Conservation (phyloP, 1,140 invertebrate genomes). For the Monochamus saltuarius region DNA sequence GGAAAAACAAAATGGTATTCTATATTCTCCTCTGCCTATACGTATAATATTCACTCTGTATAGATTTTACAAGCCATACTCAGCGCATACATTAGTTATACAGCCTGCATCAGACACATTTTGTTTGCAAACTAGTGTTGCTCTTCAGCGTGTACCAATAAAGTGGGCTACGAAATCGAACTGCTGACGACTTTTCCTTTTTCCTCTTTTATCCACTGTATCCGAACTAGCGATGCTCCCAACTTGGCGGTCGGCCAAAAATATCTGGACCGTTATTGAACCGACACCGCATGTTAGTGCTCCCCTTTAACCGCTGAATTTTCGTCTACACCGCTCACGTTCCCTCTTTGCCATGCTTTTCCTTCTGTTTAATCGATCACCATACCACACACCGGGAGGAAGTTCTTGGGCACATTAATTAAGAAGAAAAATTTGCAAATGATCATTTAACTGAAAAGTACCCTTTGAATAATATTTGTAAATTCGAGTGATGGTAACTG, state of each 20-base stretch:
- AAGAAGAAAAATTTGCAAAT: no score
- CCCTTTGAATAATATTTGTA: no score
- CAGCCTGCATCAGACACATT: no score
- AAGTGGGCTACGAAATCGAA: conserved; percentile 19
- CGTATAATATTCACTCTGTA: no score
- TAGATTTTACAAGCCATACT: no score
- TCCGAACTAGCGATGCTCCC: conserved; percentile 3
- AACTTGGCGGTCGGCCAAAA: conserved; percentile 20
- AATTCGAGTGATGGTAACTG: no score
- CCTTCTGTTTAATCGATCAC: not conserved
- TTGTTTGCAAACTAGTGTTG: not conserved
- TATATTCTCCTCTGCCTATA: no score
- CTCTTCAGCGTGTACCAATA: not conserved
- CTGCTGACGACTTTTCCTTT: conserved; percentile 10
- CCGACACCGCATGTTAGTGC: conserved; percentile 3
- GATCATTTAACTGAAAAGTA: no score
- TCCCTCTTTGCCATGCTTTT: conserved; percentile 5
- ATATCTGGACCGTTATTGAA: conserved; percentile 17
- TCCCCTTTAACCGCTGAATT: conserved; percentile 14
- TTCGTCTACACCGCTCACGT: conserved; percentile 10
- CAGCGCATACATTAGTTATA: no score
- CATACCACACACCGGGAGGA: not conserved
- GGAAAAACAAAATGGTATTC: no score
- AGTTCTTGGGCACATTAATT: no score
- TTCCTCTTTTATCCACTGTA: not conserved